Base-by-base conservation (phyloP, 2,113 vertebrate species). In the Dromaius novaehollandiae region DNA sequence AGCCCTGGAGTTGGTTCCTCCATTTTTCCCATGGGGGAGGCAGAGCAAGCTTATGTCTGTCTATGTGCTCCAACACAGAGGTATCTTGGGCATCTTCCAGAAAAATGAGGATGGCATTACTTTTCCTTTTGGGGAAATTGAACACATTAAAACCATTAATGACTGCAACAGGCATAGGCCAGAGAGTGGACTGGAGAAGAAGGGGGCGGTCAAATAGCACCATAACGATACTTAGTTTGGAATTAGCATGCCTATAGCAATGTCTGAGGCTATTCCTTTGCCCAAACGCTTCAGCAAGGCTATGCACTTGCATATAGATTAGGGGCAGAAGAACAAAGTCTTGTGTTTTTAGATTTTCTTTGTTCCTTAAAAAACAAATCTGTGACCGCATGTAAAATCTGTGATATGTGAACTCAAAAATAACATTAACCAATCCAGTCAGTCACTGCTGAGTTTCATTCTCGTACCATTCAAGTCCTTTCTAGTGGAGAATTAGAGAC, bases 61-160 rank as follows among this genome's bases (percentile, higher is more conserved):
- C 24, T 25, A 0, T 3, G 11, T 13, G 42, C 56, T 53, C 30
- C 75, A 60, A 15, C 0, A 3, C 30, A 42, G 51, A 20, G 7
- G 40, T 5, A 68, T 30, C 5, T 83, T 1, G 0, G 46, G n/a
- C 2, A 2, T 19, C 76, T 26, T 51, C 17, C 26, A 36, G 42
- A 28, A 75, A 65, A 80, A 75, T 1, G 5, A 63, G 24, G 1
- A 3, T 13, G 12, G 18, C 24, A 32, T 20, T 50, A 50, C 40
- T 56, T 74, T 69, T n/a, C 11, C 16, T 65, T 74, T 44, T 13
- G 34, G 24, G 42, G 50, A 69, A 56, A 38, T 21, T 4, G 32
- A 55, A 13, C 9, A 22, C 65, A n/a, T 74, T 68, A 64, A 69
- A 86, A 16, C 19, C 40, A 36, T 0, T 0, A 61, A 17, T 38